These are phyloP conservation scores for Forbesichthys papilliferus DNA, from an alignment of 2,113 vertebrate species.

Conservation along the genomic window DNA sequence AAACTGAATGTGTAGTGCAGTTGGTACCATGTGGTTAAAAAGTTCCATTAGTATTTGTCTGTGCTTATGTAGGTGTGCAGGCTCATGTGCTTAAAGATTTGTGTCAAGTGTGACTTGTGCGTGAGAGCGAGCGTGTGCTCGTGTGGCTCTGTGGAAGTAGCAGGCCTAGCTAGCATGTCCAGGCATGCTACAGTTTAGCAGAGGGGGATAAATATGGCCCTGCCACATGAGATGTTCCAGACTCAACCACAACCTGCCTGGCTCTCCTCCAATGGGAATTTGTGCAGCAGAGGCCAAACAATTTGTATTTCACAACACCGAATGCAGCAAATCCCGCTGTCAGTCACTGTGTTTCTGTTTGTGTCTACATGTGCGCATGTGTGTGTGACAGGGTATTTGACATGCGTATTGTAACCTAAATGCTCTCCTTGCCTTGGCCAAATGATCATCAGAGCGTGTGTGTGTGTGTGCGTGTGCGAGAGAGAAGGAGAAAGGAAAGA, in stretches of 20 bases:
- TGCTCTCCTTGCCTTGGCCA: not conserved
- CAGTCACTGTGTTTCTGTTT: slow-evolving; percentile 2
- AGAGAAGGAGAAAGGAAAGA: too few species aligned
- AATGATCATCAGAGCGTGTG: not conserved
- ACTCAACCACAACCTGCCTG: slow-evolving; percentile 60
- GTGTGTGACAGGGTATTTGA: not conserved
- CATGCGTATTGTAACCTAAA: not conserved
- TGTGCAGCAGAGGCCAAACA: slow-evolving; percentile 54
- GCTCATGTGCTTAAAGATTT: slow-evolving; percentile 3
- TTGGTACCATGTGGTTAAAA: too few species aligned
- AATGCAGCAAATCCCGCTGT: slow-evolving; percentile 52
- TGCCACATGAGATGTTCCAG: slow-evolving; percentile 69
- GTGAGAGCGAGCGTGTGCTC: not conserved
- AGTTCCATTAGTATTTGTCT: not conserved
- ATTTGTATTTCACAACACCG: slow-evolving; percentile 56
- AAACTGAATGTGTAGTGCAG: too few species aligned
- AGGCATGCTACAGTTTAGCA: slow-evolving; percentile 66
- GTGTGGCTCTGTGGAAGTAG: slow-evolving; percentile 38
- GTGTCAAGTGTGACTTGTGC: not conserved
- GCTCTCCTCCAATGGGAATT: slow-evolving; percentile 58
- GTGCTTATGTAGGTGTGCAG: not conserved
- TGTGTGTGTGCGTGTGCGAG: not conserved
- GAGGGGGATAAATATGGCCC: slow-evolving; percentile 63
- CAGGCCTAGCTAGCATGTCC: slow-evolving; percentile 48
- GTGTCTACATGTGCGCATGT: not conserved